Evolutionary conservation across 2,888 invertebrate genomes (phyloP), one percentile per base, ranked within the genome.

Genomic region (Hartigia nigra): DNA sequence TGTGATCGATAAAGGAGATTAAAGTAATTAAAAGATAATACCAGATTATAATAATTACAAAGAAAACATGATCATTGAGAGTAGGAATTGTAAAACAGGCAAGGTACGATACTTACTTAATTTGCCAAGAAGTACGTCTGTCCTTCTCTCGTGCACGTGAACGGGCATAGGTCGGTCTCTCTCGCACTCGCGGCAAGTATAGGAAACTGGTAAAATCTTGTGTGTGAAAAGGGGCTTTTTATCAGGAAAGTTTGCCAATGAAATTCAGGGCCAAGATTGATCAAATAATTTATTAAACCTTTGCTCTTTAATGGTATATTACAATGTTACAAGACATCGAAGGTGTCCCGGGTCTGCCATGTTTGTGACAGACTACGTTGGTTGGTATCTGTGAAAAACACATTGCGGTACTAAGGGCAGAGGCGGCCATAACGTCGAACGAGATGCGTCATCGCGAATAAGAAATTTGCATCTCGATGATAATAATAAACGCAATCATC

Each of bases 281-380:
- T 88, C 85, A 87, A 88, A 88, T 86, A 86, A 87, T 88, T 88
- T 88, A 88, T 88, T 87, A 86, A 87, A 88, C 84, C 84, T 86
- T 86, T 84, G 84, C 84, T 83, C 83, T 83, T 85, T 72, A 72
- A 32, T 72, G 72, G 23, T 86, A 87, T 87, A 83, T 86, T 87
- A 87, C 87, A 87, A 87, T 86, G 84, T 87, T 87, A 86, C 85
- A 88, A 86, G 85, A 77, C 74, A 79, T 78, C 81, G 76, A 79
- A 75, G 77, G 74, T 77, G 76, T 78, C 34, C 36, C 39, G 55
- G 55, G 70, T 75, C 76, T 79, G 81, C 81, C 81, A 79, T 76
- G 79, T 81, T 75, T 74, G 79, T 76, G 79, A 77, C 79, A 81
- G 81, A 83, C 81, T 82, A 82, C 82, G 81, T 81, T 55, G 39